Evolutionary conservation across 2,888 invertebrate genomes (phyloP), one percentile per base, ranked within the genome.

Genomic region (Tillus elongatus): DNA sequence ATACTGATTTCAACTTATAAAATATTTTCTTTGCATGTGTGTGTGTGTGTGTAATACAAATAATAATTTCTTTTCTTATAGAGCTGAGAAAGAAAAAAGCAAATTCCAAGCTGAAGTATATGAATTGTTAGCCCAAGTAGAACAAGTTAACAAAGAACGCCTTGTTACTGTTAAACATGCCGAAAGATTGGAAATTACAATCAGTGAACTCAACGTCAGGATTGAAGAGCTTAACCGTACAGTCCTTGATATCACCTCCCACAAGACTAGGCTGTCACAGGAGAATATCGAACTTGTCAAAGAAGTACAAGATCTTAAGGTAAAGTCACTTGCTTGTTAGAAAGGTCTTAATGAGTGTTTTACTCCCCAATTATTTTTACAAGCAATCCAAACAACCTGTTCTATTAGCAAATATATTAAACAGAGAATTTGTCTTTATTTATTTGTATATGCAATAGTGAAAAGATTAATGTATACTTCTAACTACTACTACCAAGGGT

Each of bases 81-180:
- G 97, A 73, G 75, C 87, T 66, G 98, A 98, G 72, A 98, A 98
- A 72, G 98, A 99, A 67, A 97, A 95, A 72, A 76, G 86, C 62
- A 92, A 93, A 73, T 90, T 97, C 77, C 93, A 98, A 72, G 82
- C 92, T 62, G 98, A 98, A 74, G 89, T 98, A 47, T 97, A 96
- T 73, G 95, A 95, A 72, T 78, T 97, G 54, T 77, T 96, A 65
- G 82, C 93, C 58, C 93, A 95, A 74, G 82, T 96, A 60, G 98
- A 98, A 70, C 80, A 79, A 54, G 75, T 87, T 58, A 89, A 82
- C 72, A 97, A 97, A 73, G 96, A 96, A 64, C 92, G 88, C 68
- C 62, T 86, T 53, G 71, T 82, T 51, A 77, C 80, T 57, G 68
- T 76, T 44, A 89, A 88, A 68, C 82, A 82, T 50, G 81, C 87